Percentiles rank a stretch among this genome's conserved stretches.
These are phyloP conservation scores for Miniopterus natalensis DNA, from an alignment of 2,113 vertebrate species.

Conservation along the genomic window DNA sequence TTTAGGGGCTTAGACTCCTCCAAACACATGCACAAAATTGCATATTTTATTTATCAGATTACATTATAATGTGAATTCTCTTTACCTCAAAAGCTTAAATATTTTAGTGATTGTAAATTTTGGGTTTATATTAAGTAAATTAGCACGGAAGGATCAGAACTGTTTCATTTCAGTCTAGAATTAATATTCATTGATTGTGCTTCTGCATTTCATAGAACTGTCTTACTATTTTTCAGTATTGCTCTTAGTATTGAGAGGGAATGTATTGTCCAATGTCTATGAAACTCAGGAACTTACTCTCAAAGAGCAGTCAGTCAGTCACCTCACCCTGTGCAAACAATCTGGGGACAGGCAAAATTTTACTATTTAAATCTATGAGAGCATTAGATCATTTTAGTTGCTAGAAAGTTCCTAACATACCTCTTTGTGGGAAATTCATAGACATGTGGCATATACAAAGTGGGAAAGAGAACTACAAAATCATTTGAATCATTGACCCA, in stretches of 20 bases:
- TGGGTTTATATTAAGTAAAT: background rate
- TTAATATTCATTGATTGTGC: background rate
- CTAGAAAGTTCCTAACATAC: background rate
- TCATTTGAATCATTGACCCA: background rate
- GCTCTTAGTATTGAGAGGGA: background rate
- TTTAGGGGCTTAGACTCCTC: background rate
- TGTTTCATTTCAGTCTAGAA: conserved; percentile 18
- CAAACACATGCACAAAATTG: background rate
- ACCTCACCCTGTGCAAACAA: background rate
- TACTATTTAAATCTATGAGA: background rate
- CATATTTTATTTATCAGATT: background rate
- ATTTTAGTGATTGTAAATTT: background rate
- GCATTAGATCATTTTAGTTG: background rate
- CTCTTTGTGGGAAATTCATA: conserved; percentile 10
- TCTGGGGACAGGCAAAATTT: background rate
- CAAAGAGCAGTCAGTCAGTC: background rate
- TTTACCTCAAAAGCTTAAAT: conserved; percentile 14
- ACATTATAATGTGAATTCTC: background rate
- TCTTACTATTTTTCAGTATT: background rate
- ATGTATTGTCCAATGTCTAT: background rate
- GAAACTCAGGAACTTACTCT: background rate
- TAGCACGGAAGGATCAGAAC: background rate
- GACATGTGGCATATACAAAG: background rate
- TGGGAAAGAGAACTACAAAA: background rate
- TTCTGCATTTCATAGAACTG: background rate